Conservation (phyloP, 2,113 vertebrate genomes). For the Tenebrosternarchus preto region DNA sequence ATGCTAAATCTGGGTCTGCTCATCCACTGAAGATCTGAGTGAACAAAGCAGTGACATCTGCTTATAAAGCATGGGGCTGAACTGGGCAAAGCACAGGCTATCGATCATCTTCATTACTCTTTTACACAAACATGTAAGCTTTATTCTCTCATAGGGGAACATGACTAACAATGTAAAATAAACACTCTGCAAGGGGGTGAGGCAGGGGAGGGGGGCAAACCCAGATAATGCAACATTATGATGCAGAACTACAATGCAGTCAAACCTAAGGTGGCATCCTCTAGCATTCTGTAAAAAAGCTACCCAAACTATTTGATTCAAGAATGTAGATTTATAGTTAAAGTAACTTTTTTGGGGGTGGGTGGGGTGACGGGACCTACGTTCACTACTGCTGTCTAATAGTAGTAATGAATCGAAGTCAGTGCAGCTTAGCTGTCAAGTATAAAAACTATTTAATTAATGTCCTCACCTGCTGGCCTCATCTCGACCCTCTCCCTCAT, state of each 20-base stretch:
- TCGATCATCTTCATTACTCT: not conserved
- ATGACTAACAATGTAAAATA: conserved; percentile 1
- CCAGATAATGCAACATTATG: conserved; percentile 8
- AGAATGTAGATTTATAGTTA: not conserved
- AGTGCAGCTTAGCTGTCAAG: not conserved
- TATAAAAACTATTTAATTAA: conserved; percentile 27
- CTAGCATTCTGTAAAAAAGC: conserved; percentile 14
- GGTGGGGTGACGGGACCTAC: no score
- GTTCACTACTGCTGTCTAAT: not conserved
- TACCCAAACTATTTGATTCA: not conserved
- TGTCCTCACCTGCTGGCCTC: conserved; percentile 81
- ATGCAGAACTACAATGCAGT: conserved; percentile 57
- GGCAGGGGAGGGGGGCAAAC: not conserved
- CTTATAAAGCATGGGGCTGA: conserved; percentile 7
- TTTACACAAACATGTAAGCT: not conserved
- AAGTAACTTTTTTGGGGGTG: not conserved
- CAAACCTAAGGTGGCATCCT: conserved; percentile 30
- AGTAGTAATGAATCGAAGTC: not conserved
- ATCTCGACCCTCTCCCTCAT: conserved; percentile 81
- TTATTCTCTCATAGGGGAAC: not conserved
- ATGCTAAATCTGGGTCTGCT: not conserved
- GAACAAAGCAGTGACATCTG: conserved; percentile 21
- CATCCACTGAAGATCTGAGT: not conserved
- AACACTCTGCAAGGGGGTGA: not conserved
- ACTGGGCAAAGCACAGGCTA: not conserved